Evolutionary conservation across 2,888 invertebrate genomes (phyloP).

Genomic region (Cerastoderma edule): DNA sequence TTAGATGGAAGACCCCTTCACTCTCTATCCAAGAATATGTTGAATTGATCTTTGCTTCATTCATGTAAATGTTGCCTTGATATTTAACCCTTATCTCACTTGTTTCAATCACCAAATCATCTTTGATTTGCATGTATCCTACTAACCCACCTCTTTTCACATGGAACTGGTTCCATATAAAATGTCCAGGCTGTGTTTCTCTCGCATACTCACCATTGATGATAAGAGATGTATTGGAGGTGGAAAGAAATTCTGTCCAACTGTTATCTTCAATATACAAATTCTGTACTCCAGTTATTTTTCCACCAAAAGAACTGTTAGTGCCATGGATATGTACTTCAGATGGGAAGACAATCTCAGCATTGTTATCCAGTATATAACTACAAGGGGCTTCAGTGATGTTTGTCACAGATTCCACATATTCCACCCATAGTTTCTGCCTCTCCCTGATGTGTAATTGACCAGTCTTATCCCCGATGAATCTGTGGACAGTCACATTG

Average conservation of each 20-base stretch:
- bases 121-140: constrained; percentile 62
- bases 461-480: constrained; percentile 75
- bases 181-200: constrained; percentile 67
- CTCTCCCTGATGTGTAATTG: constrained; percentile 65
- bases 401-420: constrained; percentile 70
- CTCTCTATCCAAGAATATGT: constrained; percentile 76
- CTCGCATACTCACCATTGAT: constrained; percentile 63
- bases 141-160: constrained; percentile 66
- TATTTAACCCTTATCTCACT: constrained; percentile 73
- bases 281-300: constrained; percentile 67
- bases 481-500: constrained; percentile 65
- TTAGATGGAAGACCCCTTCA: constrained; percentile 71
- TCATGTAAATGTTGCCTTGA: constrained; percentile 71
- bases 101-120: constrained; percentile 52
- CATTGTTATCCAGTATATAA: constrained; percentile 69
- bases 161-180: constrained; percentile 66
- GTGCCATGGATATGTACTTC: constrained; percentile 76
- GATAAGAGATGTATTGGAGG: constrained; percentile 70
- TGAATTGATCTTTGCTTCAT: constrained; percentile 68
- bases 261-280: constrained; percentile 68
- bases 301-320: constrained; percentile 69
- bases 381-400: constrained; percentile 74
- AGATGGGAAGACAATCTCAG: constrained; percentile 70
- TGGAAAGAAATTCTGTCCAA: constrained; percentile 64
- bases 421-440: constrained; percentile 72